These are phyloP conservation scores for Penelope pileata DNA, from an alignment of 2,113 vertebrate genomes.

Conservation along the genomic window DNA sequence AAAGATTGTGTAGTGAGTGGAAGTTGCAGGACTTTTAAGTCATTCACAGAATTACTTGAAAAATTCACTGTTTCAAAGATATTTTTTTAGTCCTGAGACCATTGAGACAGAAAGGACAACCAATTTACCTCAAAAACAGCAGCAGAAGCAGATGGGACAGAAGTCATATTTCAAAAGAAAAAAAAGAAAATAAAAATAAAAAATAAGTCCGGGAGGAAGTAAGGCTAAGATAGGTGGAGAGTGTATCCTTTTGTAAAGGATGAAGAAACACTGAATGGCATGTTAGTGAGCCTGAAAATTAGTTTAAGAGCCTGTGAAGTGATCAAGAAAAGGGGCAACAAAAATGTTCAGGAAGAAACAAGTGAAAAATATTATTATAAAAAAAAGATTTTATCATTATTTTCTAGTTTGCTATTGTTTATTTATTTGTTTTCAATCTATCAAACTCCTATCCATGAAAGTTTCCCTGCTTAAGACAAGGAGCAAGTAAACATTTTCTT, in stretches of 20 bases:
- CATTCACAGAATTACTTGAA: neutral
- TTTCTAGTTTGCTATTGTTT: neutral
- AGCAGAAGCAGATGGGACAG: neutral
- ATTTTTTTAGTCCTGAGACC: neutral
- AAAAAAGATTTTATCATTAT: neutral
- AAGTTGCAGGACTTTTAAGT: neutral
- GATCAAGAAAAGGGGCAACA: neutral
- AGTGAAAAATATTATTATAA: neutral
- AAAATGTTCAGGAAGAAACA: neutral
- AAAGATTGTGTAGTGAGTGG: neutral
- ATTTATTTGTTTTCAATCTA: neutral
- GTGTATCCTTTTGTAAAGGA: neutral
- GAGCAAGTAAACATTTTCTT: neutral
- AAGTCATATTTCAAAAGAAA: neutral
- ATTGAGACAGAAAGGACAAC: neutral
- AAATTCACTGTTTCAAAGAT: neutral
- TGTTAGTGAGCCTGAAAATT: neutral
- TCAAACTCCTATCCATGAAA: neutral
- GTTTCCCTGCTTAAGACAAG: neutral
- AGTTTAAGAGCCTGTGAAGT: neutral
- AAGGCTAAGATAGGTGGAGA: fast-evolving
- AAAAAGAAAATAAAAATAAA: neutral
- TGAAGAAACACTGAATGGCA: neutral
- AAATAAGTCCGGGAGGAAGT: neutral
- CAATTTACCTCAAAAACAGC: neutral